Evolutionary conservation across 2,113 vertebrate species (phyloP).

Genomic region (Mustela nigripes): DNA sequence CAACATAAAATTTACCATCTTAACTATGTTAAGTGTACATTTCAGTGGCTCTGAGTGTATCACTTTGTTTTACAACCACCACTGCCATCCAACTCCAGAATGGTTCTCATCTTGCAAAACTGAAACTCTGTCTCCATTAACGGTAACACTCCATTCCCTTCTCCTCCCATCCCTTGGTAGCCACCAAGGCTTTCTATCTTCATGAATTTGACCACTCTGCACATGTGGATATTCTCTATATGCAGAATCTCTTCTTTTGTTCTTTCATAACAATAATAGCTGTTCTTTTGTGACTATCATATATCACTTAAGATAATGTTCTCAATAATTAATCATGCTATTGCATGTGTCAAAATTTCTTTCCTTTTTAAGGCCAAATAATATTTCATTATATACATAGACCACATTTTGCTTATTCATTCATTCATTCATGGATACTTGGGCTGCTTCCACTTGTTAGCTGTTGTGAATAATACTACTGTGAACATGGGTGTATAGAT

Average conservation of each 20-base stretch:
- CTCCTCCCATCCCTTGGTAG: not conserved
- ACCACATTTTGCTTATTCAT: not conserved
- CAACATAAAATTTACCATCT: not conserved
- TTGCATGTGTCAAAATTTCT: not conserved
- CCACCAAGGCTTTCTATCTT: not conserved
- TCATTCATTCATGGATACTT: not conserved
- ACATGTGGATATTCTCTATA: not conserved
- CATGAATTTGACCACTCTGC: not conserved
- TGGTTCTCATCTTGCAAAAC: not conserved
- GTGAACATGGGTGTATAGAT: not conserved
- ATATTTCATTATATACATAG: not conserved
- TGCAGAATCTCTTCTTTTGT: not conserved
- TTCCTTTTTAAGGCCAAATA: not conserved
- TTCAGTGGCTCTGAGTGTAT: not conserved
- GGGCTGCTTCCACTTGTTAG: not conserved
- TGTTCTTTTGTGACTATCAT: not conserved
- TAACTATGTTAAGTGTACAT: not conserved
- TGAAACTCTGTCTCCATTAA: not conserved
- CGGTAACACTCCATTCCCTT: not conserved
- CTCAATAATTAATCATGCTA: not conserved
- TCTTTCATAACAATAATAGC: not conserved
- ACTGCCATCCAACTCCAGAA: not conserved
- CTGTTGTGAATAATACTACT: not conserved
- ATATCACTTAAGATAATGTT: not conserved
- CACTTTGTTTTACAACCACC: not conserved